phyloP scores from a whole-genome alignment of 2,797 vertebrate species.

The Fringilla coelebs region DNA sequence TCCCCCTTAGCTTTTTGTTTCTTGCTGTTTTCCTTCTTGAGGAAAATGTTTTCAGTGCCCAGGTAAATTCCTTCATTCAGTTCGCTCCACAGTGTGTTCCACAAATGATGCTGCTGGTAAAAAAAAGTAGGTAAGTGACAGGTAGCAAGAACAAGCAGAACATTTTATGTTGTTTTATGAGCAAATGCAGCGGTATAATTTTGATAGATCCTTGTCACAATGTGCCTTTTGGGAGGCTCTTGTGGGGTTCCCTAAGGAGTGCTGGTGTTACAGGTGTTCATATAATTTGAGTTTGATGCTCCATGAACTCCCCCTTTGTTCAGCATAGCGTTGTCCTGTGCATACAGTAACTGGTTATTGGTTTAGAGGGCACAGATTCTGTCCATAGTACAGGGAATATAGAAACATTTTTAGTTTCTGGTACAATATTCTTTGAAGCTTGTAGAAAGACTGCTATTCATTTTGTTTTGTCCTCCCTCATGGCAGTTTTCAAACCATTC shows the following conservation, averaged over 20 bases:
- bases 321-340: fast-evolving
- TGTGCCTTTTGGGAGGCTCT: background rate
- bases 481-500: background rate
- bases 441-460: background rate
- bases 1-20: background rate
- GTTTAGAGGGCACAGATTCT: background rate
- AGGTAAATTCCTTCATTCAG: background rate
- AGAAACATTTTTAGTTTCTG: background rate
- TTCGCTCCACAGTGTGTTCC: background rate
- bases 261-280: background rate
- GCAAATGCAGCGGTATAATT: background rate
- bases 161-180: background rate
- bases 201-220: background rate
- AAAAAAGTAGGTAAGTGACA: background rate
- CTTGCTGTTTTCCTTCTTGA: background rate
- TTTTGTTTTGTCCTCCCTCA: background rate
- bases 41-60: background rate
- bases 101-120: background rate
- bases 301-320: background rate
- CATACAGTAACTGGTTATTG: background rate
- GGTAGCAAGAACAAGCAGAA: background rate
- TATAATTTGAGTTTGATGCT: background rate
- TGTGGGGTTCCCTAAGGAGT: background rate
- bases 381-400: background rate
- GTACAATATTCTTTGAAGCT: background rate